Evolutionary conservation across 37 sponge, comb jelly and placozoan genomes (phyloP).

Genomic region (Beroe forskalii): DNA sequence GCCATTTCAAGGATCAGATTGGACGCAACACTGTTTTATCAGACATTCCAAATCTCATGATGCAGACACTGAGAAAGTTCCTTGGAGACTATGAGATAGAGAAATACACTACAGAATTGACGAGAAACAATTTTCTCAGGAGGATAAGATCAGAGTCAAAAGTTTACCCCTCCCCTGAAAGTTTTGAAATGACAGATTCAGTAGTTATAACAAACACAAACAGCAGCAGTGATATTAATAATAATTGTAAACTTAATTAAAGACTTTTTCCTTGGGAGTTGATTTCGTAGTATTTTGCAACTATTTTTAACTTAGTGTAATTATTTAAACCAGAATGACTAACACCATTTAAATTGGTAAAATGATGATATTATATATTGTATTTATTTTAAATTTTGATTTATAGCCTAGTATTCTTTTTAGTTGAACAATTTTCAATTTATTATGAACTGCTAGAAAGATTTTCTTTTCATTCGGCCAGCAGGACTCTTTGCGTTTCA

Average conservation of each 20-base stretch:
- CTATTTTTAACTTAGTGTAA: neutral
- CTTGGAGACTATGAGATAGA: conserved; percentile 48
- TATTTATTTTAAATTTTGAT: no score
- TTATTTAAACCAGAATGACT: no score
- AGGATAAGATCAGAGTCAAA: conserved; percentile 31
- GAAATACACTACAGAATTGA: neutral
- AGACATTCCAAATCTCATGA: conserved; percentile 12
- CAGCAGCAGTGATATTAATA: neutral
- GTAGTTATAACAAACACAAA: conserved; percentile 3
- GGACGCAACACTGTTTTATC: neutral
- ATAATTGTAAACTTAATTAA: neutral
- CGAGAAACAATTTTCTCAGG: neutral
- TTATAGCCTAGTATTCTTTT: no score
- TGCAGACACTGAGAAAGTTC: conserved; percentile 25
- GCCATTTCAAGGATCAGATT: neutral
- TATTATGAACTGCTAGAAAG: no score
- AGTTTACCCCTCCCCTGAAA: conserved; percentile 22
- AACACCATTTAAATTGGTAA: no score
- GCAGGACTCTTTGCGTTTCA: no score
- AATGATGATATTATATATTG: no score
- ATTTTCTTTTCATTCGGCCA: no score
- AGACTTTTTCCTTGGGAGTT: neutral
- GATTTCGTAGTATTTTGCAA: neutral
- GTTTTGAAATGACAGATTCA: conserved; percentile 11
- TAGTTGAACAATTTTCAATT: no score